A percentile compares a stretch with the other conserved stretches of the same genome.
phyloP scores from a whole-genome alignment of 2,888 invertebrate species.

The Trileptium ribeirensis region DNA sequence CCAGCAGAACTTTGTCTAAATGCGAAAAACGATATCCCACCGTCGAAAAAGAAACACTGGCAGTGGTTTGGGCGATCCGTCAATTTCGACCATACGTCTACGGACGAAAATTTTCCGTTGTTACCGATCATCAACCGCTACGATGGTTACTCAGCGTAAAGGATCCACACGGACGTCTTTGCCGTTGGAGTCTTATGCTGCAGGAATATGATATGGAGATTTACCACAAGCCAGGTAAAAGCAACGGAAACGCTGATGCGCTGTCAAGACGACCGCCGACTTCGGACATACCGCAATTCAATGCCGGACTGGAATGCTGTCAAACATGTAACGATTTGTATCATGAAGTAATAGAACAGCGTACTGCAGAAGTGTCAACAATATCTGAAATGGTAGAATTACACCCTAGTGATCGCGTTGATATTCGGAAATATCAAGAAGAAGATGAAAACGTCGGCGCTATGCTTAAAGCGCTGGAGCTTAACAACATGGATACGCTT shows the following conservation, averaged over 20 bases:
- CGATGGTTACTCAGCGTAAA: background rate
- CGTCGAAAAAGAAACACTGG: conserved; percentile 38
- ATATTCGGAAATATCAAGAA: too few relatives aligned
- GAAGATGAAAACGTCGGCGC: too few relatives aligned
- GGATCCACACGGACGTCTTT: background rate
- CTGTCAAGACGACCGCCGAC: background rate
- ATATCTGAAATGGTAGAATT: too few relatives aligned
- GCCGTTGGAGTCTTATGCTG: background rate
- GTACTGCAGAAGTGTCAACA: too few relatives aligned
- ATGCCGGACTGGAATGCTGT: too few relatives aligned
- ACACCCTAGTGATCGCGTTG: too few relatives aligned
- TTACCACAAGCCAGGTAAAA: background rate
- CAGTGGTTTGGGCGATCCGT: conserved; percentile 34
- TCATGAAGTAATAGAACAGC: too few relatives aligned
- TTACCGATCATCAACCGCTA: background rate
- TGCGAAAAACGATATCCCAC: conserved; percentile 47
- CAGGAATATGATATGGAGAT: background rate
- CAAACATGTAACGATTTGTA: too few relatives aligned
- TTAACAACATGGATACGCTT: too few relatives aligned
- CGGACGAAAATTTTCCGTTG: conserved; percentile 29
- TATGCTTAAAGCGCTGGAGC: too few relatives aligned
- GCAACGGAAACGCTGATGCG: background rate
- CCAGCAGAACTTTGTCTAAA: conserved; percentile 28
- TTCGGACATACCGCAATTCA: too few relatives aligned
- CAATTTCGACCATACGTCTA: conserved; percentile 54